These are phyloP conservation scores for Oeneis ivallda DNA, from an alignment of 2,888 invertebrate genomes.

Conservation along the genomic window DNA sequence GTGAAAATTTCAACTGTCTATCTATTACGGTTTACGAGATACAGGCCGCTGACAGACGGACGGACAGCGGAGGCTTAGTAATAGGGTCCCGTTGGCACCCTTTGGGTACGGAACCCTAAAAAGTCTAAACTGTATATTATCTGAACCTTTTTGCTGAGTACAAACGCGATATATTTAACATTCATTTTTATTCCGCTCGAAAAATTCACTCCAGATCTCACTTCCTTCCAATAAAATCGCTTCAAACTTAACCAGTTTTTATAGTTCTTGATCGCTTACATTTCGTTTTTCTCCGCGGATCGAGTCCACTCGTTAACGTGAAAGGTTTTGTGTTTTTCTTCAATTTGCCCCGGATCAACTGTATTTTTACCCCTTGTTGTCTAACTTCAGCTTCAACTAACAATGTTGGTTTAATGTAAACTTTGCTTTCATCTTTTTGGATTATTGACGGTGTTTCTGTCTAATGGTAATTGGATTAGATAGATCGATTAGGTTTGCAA, in stretches of 20 bases:
- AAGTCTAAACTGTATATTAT: too few species aligned
- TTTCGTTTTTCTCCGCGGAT: constrained; percentile 7
- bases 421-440: neutral
- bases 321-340: constrained; percentile 17
- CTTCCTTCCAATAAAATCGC: neutral
- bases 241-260: neutral
- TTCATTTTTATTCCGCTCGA: neutral
- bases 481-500: neutral
- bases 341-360: constrained; percentile 8
- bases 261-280: constrained; percentile 12
- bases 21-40: too few species aligned
- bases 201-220: neutral
- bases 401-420: constrained; percentile 9
- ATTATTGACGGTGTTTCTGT: neutral
- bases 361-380: constrained; percentile 6
- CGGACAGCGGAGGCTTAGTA: too few species aligned
- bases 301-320: constrained; percentile 14
- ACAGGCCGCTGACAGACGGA: too few species aligned
- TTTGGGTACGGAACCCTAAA: too few species aligned
- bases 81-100: too few species aligned
- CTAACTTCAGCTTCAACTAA: neutral
- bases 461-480: neutral
- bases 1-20: too few species aligned
- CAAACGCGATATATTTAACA: neutral
- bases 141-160: neutral